phyloP scores from a whole-genome alignment of 1,140 invertebrate species.

The Hetaerina americana region DNA sequence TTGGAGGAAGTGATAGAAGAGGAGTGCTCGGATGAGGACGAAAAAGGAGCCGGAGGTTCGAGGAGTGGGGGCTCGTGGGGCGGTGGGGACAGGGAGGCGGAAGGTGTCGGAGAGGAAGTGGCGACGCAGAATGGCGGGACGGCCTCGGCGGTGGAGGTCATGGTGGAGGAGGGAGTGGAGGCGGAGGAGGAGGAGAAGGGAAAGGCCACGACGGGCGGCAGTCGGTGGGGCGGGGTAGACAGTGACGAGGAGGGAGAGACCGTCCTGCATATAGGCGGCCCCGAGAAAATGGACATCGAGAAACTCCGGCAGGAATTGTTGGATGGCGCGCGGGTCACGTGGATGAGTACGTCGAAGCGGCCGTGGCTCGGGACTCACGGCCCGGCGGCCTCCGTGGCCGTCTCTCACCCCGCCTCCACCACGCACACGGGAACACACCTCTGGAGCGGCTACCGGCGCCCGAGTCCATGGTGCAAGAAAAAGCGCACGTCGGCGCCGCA shows the following conservation, averaged over 20 bases:
- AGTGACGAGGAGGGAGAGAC: background rate
- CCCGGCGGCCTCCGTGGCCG: background rate
- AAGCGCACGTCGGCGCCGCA: slow-evolving; percentile 22
- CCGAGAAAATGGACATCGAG: slow-evolving; percentile 20
- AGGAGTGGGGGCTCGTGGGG: background rate
- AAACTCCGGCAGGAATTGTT: slow-evolving; percentile 19
- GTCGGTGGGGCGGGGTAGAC: background rate
- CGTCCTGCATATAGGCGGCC: slow-evolving; percentile 5
- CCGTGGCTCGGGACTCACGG: slow-evolving; percentile 11
- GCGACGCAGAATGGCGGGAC: background rate
- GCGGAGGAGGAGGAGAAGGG: background rate
- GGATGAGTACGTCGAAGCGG: slow-evolving; percentile 19
- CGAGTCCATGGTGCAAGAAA: slow-evolving; percentile 17
- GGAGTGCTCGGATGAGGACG: too few species aligned
- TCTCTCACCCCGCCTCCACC: background rate
- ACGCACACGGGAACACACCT: slow-evolving; percentile 14
- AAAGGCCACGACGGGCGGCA: background rate
- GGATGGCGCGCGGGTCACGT: slow-evolving; percentile 15
- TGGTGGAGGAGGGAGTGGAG: background rate
- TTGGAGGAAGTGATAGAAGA: background rate
- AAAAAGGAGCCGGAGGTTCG: too few species aligned
- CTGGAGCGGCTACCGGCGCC: slow-evolving; percentile 17
- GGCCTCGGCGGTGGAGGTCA: background rate
- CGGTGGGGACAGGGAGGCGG: background rate
- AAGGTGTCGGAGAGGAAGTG: background rate